Conservation (phyloP, 1,140 invertebrate genomes). For the Rhopalosiphum maidis region DNA sequence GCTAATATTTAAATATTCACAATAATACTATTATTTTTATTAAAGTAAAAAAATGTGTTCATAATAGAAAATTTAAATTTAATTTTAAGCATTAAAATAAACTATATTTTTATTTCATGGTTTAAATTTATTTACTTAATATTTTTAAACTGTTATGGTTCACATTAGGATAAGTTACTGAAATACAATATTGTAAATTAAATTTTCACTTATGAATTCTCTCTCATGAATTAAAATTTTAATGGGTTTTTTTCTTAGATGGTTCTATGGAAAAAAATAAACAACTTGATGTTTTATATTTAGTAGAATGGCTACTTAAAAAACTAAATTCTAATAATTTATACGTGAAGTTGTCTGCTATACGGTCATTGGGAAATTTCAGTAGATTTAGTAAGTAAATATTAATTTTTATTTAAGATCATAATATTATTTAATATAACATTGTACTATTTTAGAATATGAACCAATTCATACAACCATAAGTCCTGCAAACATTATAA, state of each 20-base stretch:
- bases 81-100: not conserved
- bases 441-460: not conserved
- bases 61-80: not conserved
- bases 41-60: not conserved
- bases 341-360: conserved; percentile 31
- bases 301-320: conserved; percentile 51
- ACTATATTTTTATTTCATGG: too few relatives aligned
- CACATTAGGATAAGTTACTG: not conserved
- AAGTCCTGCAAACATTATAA: conserved; percentile 2
- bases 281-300: conserved; percentile 18
- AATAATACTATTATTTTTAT: not conserved
- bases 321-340: conserved; percentile 47
- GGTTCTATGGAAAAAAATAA: not conserved
- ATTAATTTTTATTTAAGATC: not conserved
- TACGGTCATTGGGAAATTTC: conserved; percentile 35
- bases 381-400: conserved; percentile 32
- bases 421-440: not conserved
- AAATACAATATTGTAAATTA: not conserved
- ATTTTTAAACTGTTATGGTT: not conserved
- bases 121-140: not conserved
- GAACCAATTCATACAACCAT: not conserved
- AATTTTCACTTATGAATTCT: not conserved
- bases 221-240: not conserved
- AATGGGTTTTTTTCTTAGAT: conserved; percentile 12
- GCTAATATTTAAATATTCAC: not conserved